phyloP scores from a whole-genome alignment of 2,113 vertebrate genomes.

The Poecile atricapillus region DNA sequence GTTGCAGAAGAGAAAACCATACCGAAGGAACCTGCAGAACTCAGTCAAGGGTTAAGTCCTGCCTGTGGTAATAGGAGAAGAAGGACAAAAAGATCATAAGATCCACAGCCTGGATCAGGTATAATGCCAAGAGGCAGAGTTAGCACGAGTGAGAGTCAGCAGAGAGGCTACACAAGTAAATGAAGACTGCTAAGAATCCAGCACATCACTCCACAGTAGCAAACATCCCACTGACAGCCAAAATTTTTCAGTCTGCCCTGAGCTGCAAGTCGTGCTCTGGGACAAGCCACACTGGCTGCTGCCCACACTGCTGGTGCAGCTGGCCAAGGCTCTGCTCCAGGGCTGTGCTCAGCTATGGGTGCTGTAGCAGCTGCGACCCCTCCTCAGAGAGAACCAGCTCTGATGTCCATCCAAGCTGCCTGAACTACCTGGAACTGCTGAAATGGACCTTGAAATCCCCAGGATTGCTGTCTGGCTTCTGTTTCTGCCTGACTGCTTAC shows the following conservation, averaged over 20 bases:
- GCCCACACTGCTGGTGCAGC: neutral
- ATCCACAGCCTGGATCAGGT: neutral
- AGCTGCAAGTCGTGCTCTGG: neutral
- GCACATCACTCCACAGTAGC: neutral
- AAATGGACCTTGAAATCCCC: neutral
- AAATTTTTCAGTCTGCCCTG: neutral
- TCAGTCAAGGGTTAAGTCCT: neutral
- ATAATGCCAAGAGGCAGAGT: neutral
- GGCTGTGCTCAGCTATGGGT: neutral
- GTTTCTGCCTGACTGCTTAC: neutral
- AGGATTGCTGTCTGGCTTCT: neutral
- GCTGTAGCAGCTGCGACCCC: accelerated
- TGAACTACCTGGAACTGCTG: neutral
- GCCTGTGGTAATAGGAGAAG: neutral
- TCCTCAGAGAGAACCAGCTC: neutral
- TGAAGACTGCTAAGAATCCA: neutral
- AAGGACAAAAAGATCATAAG: neutral
- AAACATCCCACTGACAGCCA: neutral
- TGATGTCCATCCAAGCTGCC: neutral
- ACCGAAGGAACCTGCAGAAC: neutral
- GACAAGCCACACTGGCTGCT: accelerated
- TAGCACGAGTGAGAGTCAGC: neutral
- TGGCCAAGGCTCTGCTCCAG: neutral
- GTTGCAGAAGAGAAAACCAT: neutral
- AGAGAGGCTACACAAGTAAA: neutral